A percentile compares a stretch with the other conserved stretches of the same genome.
Evolutionary conservation across 2,888 invertebrate genomes (phyloP).

Genomic region (Cantharis lateralis): DNA sequence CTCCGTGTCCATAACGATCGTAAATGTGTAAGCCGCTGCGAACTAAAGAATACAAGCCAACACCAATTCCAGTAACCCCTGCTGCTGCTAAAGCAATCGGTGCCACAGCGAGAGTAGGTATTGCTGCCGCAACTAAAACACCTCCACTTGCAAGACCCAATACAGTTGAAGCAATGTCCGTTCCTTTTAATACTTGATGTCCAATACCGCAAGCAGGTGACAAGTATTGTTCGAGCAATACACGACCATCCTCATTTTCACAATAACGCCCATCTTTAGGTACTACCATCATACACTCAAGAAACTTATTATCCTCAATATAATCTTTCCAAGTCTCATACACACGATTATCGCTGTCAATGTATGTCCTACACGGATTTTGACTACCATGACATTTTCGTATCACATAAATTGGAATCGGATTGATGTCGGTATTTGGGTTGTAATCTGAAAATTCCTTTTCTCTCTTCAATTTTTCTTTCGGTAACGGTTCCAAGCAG

Average conservation of each 20-base stretch:
- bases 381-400: constrained; percentile 45
- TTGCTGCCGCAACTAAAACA: constrained; percentile 59
- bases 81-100: constrained; percentile 57
- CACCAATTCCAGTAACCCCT: constrained; percentile 36
- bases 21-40: constrained; percentile 58
- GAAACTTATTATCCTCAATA: constrained; percentile 59
- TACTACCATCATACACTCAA: constrained; percentile 61
- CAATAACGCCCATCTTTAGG: constrained; percentile 58
- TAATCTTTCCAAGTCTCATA: constrained; percentile 63
- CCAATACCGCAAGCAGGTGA: constrained; percentile 48
- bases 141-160: constrained; percentile 56
- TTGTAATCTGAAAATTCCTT: constrained; percentile 45
- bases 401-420: constrained; percentile 48
- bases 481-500: constrained; percentile 43
- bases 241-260: constrained; percentile 43
- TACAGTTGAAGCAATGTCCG: constrained; percentile 44
- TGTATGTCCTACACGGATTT: constrained; percentile 47
- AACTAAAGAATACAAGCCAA: constrained; percentile 60
- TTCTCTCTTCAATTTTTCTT: constrained; percentile 41
- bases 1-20: constrained; percentile 59
- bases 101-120: constrained; percentile 59
- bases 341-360: constrained; percentile 57
- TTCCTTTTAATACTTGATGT: constrained; percentile 39
- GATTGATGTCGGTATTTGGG: constrained; percentile 44
- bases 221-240: constrained; percentile 42